Percentiles rank a stretch among this genome's conserved stretches.
Evolutionary conservation across 2,888 invertebrate species (phyloP).

Genomic region (Rhagonycha fulva): DNA sequence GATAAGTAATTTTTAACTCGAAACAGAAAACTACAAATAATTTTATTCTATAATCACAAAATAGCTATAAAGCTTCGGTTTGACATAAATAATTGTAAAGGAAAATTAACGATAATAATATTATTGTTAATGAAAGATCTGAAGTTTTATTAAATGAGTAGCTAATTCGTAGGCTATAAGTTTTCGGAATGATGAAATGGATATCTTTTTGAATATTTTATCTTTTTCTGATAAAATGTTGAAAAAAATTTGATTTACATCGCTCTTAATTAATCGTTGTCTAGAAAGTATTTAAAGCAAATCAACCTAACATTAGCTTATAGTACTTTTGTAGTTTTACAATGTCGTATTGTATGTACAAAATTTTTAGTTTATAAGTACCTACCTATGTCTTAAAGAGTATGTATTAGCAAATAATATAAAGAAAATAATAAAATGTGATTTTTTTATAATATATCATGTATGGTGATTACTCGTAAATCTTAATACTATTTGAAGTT

Average conservation of each 20-base stretch:
- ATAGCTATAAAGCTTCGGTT: background rate
- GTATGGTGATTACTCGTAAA: background rate
- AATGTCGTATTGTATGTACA: constrained; percentile 38
- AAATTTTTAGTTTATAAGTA: constrained; percentile 24
- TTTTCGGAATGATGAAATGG: background rate
- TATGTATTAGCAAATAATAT: constrained; percentile 17
- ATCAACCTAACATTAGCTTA: constrained; percentile 7
- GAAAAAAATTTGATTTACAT: background rate
- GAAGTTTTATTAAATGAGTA: background rate
- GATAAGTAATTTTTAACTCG: background rate
- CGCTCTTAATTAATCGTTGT: background rate
- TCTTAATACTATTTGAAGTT: background rate
- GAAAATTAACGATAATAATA: background rate
- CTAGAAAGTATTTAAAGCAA: background rate
- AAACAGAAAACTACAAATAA: background rate
- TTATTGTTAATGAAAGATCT: background rate
- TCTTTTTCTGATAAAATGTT: background rate
- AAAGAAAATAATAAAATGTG: constrained; percentile 17
- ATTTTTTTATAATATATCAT: constrained; percentile 16
- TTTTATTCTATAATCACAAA: background rate
- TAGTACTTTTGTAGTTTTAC: constrained; percentile 40
- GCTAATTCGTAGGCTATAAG: constrained; percentile 1
- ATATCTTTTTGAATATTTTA: background rate
- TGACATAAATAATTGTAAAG: background rate
- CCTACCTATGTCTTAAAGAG: background rate